Evolutionary conservation across 2,113 vertebrate genomes (phyloP), one percentile per base, ranked within the genome.

Genomic region (Coryphaenoides rupestris): DNA sequence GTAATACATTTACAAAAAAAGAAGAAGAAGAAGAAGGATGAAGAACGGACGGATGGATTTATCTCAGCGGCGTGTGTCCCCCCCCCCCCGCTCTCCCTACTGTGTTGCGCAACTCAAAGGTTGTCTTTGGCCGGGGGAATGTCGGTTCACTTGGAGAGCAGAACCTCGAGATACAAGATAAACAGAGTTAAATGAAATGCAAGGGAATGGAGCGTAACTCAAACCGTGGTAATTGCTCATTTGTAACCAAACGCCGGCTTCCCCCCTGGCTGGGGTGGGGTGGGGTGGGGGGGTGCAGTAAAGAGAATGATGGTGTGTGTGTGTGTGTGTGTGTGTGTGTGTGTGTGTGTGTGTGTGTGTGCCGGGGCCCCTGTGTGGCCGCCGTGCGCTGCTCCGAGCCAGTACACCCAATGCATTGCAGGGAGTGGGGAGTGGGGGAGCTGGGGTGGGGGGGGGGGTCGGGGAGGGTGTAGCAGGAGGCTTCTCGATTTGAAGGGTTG

Each of bases 401-500:
- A 79, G 62, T 65, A 72, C 66, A 70, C 69, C 66, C 74, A 67
- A 63, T 60, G 60, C 75, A 66, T 80, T 63, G 77, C 67, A n/a
- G n/a, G n/a, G n/a, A n/a, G n/a, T n/a, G n/a, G n/a, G n/a, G n/a
- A n/a, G n/a, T n/a, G n/a, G n/a, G n/a, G n/a, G n/a, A n/a, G n/a
- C n/a, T n/a, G n/a, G n/a, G n/a, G n/a, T n/a, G n/a, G n/a, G n/a
- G n/a, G n/a, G n/a, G n/a, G n/a, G n/a, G n/a, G n/a, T n/a, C n/a
- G n/a, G n/a, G n/a, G n/a, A n/a, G n/a, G n/a, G 78, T 75, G 70
- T 68, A 76, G 65, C 73, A 74, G 69, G 70, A 12, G 59, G 53
- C 74, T 79, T 73, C 73, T 75, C 69, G 75, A 82, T 81, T 81
- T 79, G 73, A 76, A 67, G 66, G 76, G 72, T 83, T n/a, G 84